Percentiles rank a stretch among this genome's conserved stretches.
phyloP scores from a whole-genome alignment of 1,140 invertebrate species.

The Brachionus plicatilis region DNA sequence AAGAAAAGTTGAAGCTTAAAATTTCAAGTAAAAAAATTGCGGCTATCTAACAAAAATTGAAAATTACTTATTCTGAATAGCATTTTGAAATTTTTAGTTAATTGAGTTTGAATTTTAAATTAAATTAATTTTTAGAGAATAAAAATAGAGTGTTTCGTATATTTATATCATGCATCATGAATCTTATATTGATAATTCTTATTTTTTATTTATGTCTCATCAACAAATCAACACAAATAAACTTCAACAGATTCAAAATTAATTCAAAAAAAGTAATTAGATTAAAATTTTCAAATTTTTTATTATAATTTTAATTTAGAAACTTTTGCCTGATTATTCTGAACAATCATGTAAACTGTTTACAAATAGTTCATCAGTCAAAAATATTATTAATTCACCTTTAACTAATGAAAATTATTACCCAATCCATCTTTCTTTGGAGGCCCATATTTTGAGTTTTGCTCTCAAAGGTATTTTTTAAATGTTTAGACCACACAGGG shows the following conservation, averaged over 20 bases:
- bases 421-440: neutral
- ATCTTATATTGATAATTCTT: neutral
- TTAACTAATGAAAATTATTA: conserved; percentile 4
- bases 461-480: neutral
- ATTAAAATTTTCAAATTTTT: neutral
- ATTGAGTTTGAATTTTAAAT: neutral
- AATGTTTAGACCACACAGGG: neutral
- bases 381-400: neutral
- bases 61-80: no score
- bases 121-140: neutral
- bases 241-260: neutral
- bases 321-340: neutral
- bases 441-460: conserved; percentile 2
- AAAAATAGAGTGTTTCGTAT: no score
- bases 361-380: neutral
- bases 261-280: neutral
- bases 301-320: neutral
- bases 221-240: neutral
- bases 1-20: no score
- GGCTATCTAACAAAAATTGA: no score
- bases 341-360: neutral
- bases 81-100: neutral
- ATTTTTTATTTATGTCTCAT: neutral
- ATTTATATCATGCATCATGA: neutral
- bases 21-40: no score